Evolutionary conservation across 2,113 vertebrate species (phyloP).

Genomic region (Leucopternis melanops): DNA sequence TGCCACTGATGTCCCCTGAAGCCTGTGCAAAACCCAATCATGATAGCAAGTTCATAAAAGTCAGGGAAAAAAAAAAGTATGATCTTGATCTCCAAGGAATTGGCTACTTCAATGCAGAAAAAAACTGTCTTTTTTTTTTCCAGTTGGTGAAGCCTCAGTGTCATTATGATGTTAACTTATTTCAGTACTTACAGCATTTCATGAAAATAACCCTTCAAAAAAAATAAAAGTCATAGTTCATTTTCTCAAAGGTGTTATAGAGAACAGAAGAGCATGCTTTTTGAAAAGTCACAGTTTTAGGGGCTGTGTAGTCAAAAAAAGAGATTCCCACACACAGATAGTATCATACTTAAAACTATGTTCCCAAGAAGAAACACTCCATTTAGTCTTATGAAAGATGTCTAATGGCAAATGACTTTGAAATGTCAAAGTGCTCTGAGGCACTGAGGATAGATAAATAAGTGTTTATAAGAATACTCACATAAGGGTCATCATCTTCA

Average conservation of each 20-base stretch:
- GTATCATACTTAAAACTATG: background rate
- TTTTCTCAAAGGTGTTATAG: background rate
- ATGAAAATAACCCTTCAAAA: background rate
- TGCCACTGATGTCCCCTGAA: too few species aligned
- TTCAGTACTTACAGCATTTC: background rate
- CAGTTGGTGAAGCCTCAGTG: background rate
- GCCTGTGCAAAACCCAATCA: too few species aligned
- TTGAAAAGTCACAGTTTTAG: background rate
- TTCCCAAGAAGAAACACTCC: background rate
- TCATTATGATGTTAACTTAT: background rate
- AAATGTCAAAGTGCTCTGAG: background rate
- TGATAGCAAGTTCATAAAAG: too few species aligned
- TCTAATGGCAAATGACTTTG: background rate
- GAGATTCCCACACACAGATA: accelerated
- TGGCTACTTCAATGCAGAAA: background rate
- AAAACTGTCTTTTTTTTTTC: background rate
- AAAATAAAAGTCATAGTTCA: background rate
- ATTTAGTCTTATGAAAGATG: background rate
- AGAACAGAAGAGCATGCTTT: background rate
- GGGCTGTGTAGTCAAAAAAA: background rate
- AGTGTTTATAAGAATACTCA: slow-evolving; percentile 65
- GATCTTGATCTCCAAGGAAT: too few species aligned
- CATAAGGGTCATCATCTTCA: slow-evolving; percentile 89
- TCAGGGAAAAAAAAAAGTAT: too few species aligned
- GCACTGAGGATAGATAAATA: background rate